These are phyloP conservation scores for Nezara viridula DNA, from an alignment of 2,888 invertebrate genomes.

Conservation along the genomic window DNA sequence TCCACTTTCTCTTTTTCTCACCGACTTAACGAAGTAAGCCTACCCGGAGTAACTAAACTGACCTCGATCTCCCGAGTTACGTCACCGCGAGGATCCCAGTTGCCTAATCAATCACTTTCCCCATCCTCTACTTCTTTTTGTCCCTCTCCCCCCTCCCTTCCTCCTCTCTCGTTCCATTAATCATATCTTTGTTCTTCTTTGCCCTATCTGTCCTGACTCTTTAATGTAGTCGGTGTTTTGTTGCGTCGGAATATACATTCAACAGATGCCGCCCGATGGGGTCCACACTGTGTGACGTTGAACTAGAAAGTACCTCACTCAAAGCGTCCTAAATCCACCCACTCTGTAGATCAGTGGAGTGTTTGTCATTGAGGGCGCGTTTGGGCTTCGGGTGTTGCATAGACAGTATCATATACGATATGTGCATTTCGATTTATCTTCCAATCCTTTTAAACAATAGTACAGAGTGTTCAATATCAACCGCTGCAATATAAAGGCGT, in stretches of 20 bases:
- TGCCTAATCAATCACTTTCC: constrained; percentile 49
- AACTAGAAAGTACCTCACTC: neutral
- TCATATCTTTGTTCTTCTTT: constrained; percentile 48
- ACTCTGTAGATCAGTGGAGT: neutral
- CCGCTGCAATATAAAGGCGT: too few species aligned
- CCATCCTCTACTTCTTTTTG: neutral
- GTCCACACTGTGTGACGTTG: neutral
- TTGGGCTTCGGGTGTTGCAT: neutral
- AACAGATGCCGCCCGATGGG: constrained; percentile 2
- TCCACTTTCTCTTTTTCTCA: neutral
- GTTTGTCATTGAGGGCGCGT: neutral
- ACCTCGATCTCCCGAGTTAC: neutral
- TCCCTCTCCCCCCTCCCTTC: too few species aligned
- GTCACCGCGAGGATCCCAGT: constrained; percentile 6
- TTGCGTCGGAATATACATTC: constrained; percentile 15
- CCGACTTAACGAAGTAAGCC: neutral
- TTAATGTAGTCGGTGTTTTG: constrained; percentile 31
- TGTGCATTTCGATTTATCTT: too few species aligned
- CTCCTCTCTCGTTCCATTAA: neutral
- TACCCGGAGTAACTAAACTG: neutral
- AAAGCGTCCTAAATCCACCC: neutral
- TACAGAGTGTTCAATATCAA: too few species aligned
- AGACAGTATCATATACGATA: too few species aligned
- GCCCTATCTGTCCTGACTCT: constrained; percentile 12
- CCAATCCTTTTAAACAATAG: too few species aligned